Evolutionary conservation across 2,113 vertebrate genomes (phyloP).

Genomic region (Nothobranchius kuhntae): DNA sequence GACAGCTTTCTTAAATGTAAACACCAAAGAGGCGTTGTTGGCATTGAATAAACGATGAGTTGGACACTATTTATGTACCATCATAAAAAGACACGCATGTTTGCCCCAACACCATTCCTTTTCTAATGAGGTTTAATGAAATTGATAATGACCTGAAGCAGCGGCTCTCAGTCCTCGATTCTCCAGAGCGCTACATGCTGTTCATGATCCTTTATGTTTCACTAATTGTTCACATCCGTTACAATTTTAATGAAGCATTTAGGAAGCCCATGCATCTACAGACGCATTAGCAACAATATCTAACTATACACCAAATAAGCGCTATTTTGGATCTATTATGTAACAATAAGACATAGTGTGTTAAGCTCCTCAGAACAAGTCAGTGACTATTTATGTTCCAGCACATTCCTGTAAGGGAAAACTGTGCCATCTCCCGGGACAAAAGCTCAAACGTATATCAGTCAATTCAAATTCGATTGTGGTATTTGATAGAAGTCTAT

Average conservation of each 20-base stretch:
- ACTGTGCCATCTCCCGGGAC: no score
- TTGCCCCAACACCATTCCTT: slow-evolving; percentile 1
- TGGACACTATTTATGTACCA: neutral
- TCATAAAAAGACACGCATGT: neutral
- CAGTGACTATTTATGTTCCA: neutral
- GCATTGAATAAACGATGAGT: neutral
- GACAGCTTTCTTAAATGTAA: neutral
- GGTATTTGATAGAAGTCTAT: neutral
- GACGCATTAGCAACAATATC: neutral
- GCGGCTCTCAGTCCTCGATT: slow-evolving; percentile 25
- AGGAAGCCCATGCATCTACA: neutral
- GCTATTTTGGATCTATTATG: neutral
- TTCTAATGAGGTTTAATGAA: slow-evolving; percentile 30
- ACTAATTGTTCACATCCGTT: slow-evolving; percentile 27
- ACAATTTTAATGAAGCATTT: slow-evolving; percentile 18
- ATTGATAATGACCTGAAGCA: slow-evolving; percentile 25
- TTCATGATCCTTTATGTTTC: slow-evolving; percentile 31
- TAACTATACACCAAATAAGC: neutral
- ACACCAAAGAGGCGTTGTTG: neutral
- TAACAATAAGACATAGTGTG: neutral
- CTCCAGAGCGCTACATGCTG: slow-evolving; percentile 13
- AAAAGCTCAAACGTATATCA: neutral
- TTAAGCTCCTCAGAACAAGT: neutral
- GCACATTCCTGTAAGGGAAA: neutral
- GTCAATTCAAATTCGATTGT: neutral